A percentile compares a stretch with the other conserved stretches of the same genome.
Evolutionary conservation across 92 coral and sea anemone species (phyloP).

Genomic region (Porites lobata): DNA sequence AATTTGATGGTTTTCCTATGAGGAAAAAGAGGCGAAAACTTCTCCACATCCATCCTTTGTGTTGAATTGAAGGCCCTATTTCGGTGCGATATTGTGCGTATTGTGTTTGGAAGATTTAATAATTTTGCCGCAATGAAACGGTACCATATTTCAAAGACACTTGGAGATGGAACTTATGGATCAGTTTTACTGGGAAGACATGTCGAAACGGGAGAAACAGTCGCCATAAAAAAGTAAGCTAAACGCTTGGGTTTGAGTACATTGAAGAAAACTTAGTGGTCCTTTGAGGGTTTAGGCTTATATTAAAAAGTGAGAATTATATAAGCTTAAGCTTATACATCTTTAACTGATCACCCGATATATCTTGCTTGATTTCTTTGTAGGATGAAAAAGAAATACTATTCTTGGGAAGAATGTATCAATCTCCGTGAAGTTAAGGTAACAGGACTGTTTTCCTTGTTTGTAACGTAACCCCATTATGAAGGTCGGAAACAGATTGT

Average conservation of each 20-base stretch:
- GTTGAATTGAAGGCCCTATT: not conserved
- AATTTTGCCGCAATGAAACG: conserved; percentile 78
- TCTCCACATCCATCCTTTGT: not conserved
- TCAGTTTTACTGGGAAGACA: conserved; percentile 93
- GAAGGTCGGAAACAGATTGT: not conserved
- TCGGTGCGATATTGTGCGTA: conserved; percentile 30
- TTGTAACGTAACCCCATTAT: not conserved
- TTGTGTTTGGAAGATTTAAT: not conserved
- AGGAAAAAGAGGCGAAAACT: conserved; percentile 34
- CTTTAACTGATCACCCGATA: not conserved
- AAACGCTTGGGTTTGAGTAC: too few relatives aligned
- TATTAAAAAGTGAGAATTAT: too few relatives aligned
- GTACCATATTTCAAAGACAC: conserved; percentile 82
- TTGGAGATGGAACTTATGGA: conserved; percentile 98
- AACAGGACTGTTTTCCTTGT: conserved; percentile 1
- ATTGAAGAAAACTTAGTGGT: too few relatives aligned
- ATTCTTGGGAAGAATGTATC: conserved; percentile 98
- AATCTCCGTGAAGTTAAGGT: conserved; percentile 98
- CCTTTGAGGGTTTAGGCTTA: too few relatives aligned
- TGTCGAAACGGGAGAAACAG: conserved; percentile 96
- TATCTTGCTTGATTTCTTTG: conserved; percentile 8
- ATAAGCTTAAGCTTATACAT: too few relatives aligned
- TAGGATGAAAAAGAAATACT: conserved; percentile 97
- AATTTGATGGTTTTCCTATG: conserved; percentile 13
- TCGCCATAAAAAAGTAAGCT: conserved; percentile 94